Conservation (phyloP, 1,140 invertebrate genomes). For the Heliconius eleuchia region DNA sequence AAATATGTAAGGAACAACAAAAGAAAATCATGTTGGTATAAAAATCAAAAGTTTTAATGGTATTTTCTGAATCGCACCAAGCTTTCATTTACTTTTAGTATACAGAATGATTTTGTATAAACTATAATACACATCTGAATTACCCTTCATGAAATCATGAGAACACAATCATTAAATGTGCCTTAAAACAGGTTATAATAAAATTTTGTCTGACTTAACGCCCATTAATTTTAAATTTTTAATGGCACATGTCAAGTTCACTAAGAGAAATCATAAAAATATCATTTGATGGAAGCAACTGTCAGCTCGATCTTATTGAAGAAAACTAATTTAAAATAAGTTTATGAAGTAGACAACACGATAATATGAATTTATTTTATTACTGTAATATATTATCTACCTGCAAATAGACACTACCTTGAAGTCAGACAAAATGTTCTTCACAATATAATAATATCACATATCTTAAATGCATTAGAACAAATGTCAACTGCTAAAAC, state of each 20-base stretch:
- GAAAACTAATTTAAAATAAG: slow-evolving; percentile 43
- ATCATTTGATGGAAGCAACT: slow-evolving; percentile 43
- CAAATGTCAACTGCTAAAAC: slow-evolving; percentile 63
- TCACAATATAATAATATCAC: slow-evolving; percentile 79
- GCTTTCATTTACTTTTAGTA: slow-evolving; percentile 81
- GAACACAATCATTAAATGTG: slow-evolving; percentile 68
- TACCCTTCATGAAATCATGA: slow-evolving; percentile 63
- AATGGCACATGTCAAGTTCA: slow-evolving; percentile 67
- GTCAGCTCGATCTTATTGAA: slow-evolving; percentile 41
- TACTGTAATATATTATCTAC: slow-evolving; percentile 67
- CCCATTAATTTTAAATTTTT: slow-evolving; percentile 48
- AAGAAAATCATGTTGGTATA: slow-evolving; percentile 76
- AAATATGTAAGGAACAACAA: slow-evolving; percentile 30
- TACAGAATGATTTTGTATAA: slow-evolving; percentile 80
- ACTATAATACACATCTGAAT: slow-evolving; percentile 76
- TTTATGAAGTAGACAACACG: slow-evolving; percentile 48
- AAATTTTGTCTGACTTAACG: slow-evolving; percentile 78
- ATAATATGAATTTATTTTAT: slow-evolving; percentile 51
- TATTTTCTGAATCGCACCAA: slow-evolving; percentile 82
- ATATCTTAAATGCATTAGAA: slow-evolving; percentile 80
- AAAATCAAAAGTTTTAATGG: slow-evolving; percentile 82
- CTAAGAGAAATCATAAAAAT: slow-evolving; percentile 45
- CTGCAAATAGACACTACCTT: slow-evolving; percentile 72
- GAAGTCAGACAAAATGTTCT: slow-evolving; percentile 80
- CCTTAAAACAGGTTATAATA: slow-evolving; percentile 64